phyloP scores from a whole-genome alignment of 2,888 invertebrate species.

The Cosmia pyralina region DNA sequence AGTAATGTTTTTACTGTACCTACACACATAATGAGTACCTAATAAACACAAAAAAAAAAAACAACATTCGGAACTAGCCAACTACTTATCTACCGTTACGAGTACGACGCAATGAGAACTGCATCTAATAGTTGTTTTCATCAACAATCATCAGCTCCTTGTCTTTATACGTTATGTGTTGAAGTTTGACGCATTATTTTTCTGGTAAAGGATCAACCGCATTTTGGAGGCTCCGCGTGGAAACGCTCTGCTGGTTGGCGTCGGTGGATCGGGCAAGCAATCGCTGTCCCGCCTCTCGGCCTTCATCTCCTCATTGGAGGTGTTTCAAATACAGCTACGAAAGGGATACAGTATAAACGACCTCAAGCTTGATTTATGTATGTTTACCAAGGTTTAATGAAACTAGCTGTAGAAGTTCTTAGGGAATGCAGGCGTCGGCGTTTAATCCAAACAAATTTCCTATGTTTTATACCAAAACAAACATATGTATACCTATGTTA shows the following conservation, averaged over 20 bases:
- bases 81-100: background rate
- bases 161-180: background rate
- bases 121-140: background rate
- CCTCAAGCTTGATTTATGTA: conserved; percentile 92
- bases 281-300: conserved; percentile 96
- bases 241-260: conserved; percentile 97
- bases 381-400: background rate
- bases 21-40: too few species aligned
- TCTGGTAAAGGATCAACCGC: conserved; percentile 93
- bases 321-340: conserved; percentile 97
- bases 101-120: background rate
- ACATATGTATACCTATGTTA: too few species aligned
- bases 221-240: conserved; percentile 97
- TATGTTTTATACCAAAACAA: background rate
- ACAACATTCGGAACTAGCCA: background rate
- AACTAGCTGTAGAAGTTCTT: background rate
- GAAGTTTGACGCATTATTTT: conserved; percentile 6
- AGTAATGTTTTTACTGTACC: background rate
- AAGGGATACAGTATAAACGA: conserved; percentile 96
- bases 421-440: background rate
- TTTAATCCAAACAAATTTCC: too few species aligned
- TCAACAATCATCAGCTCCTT: background rate
- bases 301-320: conserved; percentile 97
- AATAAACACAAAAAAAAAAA: background rate
- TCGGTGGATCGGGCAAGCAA: conserved; percentile 98